Evolutionary conservation across 2,113 vertebrate genomes (phyloP).

Genomic region (Petaurus breviceps): DNA sequence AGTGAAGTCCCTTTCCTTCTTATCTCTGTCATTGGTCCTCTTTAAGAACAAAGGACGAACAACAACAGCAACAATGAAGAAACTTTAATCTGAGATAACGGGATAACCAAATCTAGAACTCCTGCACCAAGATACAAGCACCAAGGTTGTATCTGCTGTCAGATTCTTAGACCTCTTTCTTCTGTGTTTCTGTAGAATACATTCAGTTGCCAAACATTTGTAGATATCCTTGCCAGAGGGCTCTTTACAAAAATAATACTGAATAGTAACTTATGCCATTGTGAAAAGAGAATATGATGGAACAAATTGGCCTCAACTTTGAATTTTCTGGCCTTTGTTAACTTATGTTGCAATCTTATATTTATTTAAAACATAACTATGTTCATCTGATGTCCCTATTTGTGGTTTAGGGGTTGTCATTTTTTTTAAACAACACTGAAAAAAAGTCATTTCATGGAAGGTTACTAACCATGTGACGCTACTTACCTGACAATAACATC

Average conservation of each 20-base stretch:
- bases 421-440: conserved; percentile 57
- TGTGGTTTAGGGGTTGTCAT: conserved; percentile 27
- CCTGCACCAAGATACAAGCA: not conserved
- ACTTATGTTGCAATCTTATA: conserved; percentile 70
- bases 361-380: conserved; percentile 48
- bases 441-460: conserved; percentile 45
- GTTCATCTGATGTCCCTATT: conserved; percentile 45
- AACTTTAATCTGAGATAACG: not conserved
- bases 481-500: conserved; percentile 65
- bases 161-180: not conserved
- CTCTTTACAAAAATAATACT: not conserved
- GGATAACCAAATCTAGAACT: not conserved
- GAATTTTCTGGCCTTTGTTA: conserved; percentile 73
- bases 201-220: not conserved
- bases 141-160: not conserved
- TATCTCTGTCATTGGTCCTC: not conserved
- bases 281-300: conserved; percentile 10
- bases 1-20: not conserved
- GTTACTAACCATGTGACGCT: conserved; percentile 45
- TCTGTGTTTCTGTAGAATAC: not conserved
- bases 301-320: conserved; percentile 63
- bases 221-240: conserved; percentile 11
- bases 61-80: not conserved
- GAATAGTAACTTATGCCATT: not conserved
- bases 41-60: not conserved